Conservation (phyloP, 92 coral and sea anemone genomes). For the Phymanthus crucifer region DNA sequence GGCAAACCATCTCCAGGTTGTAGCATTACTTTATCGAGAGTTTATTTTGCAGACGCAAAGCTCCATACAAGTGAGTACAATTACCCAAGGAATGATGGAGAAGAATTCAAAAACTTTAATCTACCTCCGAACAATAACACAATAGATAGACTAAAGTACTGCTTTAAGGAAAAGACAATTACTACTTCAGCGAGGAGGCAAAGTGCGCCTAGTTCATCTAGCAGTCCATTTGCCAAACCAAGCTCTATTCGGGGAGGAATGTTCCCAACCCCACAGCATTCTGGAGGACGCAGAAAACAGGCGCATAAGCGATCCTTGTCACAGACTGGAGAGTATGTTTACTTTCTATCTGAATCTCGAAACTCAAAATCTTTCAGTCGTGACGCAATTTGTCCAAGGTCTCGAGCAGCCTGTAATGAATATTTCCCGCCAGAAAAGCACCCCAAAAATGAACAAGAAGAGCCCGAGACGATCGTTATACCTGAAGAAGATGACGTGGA, state of each 20-base stretch:
- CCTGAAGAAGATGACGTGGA: not conserved
- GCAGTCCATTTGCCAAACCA: not conserved
- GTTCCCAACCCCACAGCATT: slow-evolving; percentile 1
- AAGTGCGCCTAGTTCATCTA: not conserved
- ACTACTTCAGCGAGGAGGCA: not conserved
- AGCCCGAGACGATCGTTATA: not conserved
- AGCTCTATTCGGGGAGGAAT: not conserved
- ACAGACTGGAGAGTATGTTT: slow-evolving; percentile 3
- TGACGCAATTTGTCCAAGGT: not conserved
- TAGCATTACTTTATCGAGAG: slow-evolving; percentile 12
- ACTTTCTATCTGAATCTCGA: slow-evolving; percentile 1
- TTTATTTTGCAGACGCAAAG: slow-evolving; percentile 24
- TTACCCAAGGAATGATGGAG: not conserved
- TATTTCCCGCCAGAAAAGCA: not conserved
- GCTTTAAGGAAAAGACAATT: not conserved
- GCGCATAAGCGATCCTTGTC: not conserved
- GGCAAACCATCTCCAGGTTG: not conserved
- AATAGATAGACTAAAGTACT: not conserved
- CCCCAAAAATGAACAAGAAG: not conserved
- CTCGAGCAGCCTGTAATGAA: not conserved
- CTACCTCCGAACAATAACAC: not conserved
- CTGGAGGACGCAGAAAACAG: not conserved
- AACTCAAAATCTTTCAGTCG: not conserved
- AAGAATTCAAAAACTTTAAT: not conserved
- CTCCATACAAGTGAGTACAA: not conserved